These are phyloP conservation scores for Calidris pygmaea DNA, from an alignment of 2,113 vertebrate species.

Conservation along the genomic window DNA sequence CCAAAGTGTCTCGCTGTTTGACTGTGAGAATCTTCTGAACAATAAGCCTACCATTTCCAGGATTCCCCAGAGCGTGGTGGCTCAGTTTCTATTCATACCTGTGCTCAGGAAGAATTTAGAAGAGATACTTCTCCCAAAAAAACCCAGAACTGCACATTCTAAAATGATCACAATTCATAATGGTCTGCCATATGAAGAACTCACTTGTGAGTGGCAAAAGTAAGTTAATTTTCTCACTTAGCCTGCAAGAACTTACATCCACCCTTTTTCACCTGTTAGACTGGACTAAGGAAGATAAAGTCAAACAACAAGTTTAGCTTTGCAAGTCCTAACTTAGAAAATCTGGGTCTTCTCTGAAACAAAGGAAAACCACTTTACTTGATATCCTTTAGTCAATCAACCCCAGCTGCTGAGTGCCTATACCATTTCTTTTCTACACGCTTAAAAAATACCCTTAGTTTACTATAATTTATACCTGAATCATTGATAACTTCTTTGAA, in stretches of 20 bases:
- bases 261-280: not conserved
- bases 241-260: not conserved
- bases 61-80: not conserved
- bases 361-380: not conserved
- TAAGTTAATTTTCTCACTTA: not conserved
- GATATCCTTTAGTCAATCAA: not conserved
- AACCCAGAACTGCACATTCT: not conserved
- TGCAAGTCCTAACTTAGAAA: not conserved
- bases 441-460: not conserved
- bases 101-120: not conserved
- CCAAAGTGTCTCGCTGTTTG: rapidly evolving
- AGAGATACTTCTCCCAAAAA: not conserved
- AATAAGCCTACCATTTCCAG: not conserved
- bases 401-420: not conserved
- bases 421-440: not conserved
- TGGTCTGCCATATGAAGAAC: not conserved
- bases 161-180: not conserved
- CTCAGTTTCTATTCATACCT: not conserved
- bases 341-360: not conserved
- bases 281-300: not conserved
- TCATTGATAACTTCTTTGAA: not conserved
- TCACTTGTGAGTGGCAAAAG: not conserved
- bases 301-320: not conserved
- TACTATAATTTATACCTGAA: not conserved
- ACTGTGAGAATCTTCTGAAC: not conserved